Evolutionary conservation across 2,113 vertebrate genomes (phyloP), one percentile per base, ranked within the genome.

Genomic region (Tricholaema leucomelas): DNA sequence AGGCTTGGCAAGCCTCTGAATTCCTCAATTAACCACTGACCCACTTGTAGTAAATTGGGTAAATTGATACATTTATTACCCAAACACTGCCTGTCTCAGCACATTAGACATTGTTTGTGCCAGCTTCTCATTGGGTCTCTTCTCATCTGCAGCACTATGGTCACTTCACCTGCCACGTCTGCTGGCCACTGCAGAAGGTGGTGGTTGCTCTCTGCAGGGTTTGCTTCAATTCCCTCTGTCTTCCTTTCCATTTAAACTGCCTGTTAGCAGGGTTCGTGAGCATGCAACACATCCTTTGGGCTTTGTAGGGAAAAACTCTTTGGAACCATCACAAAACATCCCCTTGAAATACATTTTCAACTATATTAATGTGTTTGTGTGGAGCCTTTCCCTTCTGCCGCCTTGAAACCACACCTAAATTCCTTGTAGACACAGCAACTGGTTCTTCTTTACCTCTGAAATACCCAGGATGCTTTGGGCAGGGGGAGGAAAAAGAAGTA

Each of bases 351-450:
- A 20, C 25, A 17, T 54, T 65, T 72, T 36, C 18, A 1, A 0
- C 17, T 7, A 19, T 9, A 9, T 21, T 5, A n/a, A 27, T 9
- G 0, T 10, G 35, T 23, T 87, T 31, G 21, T 12, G 27, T 16
- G 10, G 10, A 23, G 7, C 2, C 4, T 2, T 44, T 17, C 6
- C 73, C 52, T 80, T 54, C 66, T 42, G 40, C 21, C 70, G 0
- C 17, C 36, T 36, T 8, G 15, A 70, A 85, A 50, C 8, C 4
- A 10, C 31, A 3, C 27, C 9, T 7, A 19, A 89, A 70, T 15
- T 55, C 17, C 30, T 6, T 8, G 2, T 1, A 48, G 17, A 35
- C 28, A 0, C 0, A 17, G 36, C 52, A 65, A 5, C 0, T 16
- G 33, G 8, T 15, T 65, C 58, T 64, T 42, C 19, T n/a, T 65